Conservation (phyloP, 2,113 vertebrate species). For the Euleptes europaea region DNA sequence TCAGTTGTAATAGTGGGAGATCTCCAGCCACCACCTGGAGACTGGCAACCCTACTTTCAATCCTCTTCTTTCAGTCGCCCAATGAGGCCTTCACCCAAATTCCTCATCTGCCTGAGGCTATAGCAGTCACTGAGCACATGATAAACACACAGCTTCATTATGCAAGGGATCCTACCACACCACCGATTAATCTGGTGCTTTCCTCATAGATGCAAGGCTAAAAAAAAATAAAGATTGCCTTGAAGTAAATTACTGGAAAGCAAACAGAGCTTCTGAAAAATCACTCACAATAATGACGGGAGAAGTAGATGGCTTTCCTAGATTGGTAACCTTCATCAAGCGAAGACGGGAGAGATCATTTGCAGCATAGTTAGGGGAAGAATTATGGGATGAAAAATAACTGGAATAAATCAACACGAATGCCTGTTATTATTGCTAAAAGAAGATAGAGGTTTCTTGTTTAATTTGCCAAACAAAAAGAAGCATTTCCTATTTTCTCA, state of each 20-base stretch:
- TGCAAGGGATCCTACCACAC: neutral
- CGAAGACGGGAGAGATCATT: slow-evolving; percentile 45
- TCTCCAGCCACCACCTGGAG: no score
- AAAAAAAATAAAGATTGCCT: slow-evolving; percentile 44
- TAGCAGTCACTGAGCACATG: neutral
- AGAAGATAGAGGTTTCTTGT: slow-evolving; percentile 42
- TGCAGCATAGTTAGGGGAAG: slow-evolving; percentile 18
- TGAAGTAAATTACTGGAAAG: slow-evolving; percentile 45
- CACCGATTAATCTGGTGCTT: neutral
- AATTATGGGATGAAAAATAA: slow-evolving; percentile 53
- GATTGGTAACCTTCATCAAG: slow-evolving; percentile 52
- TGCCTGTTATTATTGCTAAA: slow-evolving; percentile 23
- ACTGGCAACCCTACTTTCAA: no score
- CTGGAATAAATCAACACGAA: slow-evolving; percentile 43
- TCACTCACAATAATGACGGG: slow-evolving; percentile 45
- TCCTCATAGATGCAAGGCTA: slow-evolving; percentile 1
- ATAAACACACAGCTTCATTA: neutral
- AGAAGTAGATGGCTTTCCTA: slow-evolving; percentile 43
- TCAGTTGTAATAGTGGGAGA: no score
- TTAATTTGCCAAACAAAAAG: slow-evolving; percentile 46
- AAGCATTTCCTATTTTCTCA: slow-evolving; percentile 18
- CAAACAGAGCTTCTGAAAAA: slow-evolving; percentile 34
- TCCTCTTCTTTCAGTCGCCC: neutral
- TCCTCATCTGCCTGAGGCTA: neutral
- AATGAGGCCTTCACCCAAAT: neutral